These are phyloP conservation scores for Ciona savignyi DNA, from an alignment of 23 tunicate genomes.

Conservation along the genomic window DNA sequence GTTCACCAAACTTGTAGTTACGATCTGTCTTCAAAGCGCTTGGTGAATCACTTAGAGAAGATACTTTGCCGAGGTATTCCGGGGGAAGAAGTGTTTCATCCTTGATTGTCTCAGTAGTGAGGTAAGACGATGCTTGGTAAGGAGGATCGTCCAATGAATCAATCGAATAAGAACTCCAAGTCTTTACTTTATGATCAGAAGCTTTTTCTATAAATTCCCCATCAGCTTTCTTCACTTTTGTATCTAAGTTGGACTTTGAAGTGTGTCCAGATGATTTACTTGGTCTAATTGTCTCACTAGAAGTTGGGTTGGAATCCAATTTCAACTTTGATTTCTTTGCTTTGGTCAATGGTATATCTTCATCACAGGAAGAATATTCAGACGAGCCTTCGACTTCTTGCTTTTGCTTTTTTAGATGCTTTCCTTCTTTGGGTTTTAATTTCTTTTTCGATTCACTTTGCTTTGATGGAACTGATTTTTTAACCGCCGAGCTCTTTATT, in stretches of 20 bases:
- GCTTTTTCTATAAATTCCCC: slow-evolving; percentile 6
- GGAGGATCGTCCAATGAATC: slow-evolving; percentile 31
- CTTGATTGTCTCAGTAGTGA: slow-evolving; percentile 68
- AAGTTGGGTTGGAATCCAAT: neutral
- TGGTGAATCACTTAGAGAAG: neutral
- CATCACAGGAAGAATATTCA: neutral
- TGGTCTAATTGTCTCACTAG: neutral
- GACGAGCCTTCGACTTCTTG: neutral
- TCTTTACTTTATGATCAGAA: slow-evolving; percentile 7
- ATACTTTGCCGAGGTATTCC: slow-evolving; percentile 5
- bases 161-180: slow-evolving; percentile 19
- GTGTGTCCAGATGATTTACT: neutral
- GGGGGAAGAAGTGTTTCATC: slow-evolving; percentile 41
- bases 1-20: neutral
- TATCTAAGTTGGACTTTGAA: neutral
- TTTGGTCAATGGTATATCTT: neutral
- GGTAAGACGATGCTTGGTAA: slow-evolving; percentile 36
- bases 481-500: neutral
- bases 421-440: neutral
- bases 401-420: neutral
- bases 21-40: neutral
- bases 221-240: neutral
- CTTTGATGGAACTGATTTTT: neutral
- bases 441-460: neutral
- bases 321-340: neutral